Conservation (phyloP, 2,797 vertebrate genomes). For the Falco columbarius region DNA sequence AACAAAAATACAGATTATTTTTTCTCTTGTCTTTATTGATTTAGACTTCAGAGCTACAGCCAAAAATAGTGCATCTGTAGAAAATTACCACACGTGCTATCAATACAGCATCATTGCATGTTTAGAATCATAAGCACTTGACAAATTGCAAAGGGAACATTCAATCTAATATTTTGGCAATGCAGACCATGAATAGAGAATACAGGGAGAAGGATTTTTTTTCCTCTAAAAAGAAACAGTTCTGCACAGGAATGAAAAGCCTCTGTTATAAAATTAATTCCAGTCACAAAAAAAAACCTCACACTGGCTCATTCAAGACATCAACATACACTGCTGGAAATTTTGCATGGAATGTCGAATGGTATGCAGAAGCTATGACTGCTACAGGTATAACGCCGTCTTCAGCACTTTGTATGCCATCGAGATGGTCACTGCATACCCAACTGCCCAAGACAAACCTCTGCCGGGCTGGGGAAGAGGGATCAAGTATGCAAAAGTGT, state of each 20-base stretch:
- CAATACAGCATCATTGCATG: slow-evolving; percentile 26
- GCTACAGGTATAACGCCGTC: slow-evolving; percentile 67
- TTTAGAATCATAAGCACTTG: slow-evolving; percentile 54
- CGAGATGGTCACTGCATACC: slow-evolving; percentile 78
- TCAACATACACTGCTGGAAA: neutral
- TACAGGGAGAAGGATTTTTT: neutral
- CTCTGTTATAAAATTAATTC: neutral
- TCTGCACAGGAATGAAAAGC: slow-evolving; percentile 17
- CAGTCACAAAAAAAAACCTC: neutral
- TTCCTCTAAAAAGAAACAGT: neutral
- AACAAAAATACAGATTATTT: slow-evolving; percentile 60
- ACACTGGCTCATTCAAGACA: neutral
- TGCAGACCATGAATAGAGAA: neutral
- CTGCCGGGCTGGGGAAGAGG: slow-evolving; percentile 87
- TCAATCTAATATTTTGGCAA: slow-evolving; percentile 37
- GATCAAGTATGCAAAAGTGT: slow-evolving; percentile 83
- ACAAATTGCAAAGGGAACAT: slow-evolving; percentile 31
- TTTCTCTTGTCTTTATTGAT: slow-evolving; percentile 70
- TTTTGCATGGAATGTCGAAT: neutral
- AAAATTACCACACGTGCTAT: slow-evolving; percentile 63
- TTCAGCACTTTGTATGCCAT: slow-evolving; percentile 86
- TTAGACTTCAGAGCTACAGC: slow-evolving; percentile 63
- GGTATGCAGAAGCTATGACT: neutral
- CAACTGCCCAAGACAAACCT: slow-evolving; percentile 75
- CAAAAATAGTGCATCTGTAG: slow-evolving; percentile 69